phyloP scores from a whole-genome alignment of 2,797 vertebrate species.

The Bufotes viridis region DNA sequence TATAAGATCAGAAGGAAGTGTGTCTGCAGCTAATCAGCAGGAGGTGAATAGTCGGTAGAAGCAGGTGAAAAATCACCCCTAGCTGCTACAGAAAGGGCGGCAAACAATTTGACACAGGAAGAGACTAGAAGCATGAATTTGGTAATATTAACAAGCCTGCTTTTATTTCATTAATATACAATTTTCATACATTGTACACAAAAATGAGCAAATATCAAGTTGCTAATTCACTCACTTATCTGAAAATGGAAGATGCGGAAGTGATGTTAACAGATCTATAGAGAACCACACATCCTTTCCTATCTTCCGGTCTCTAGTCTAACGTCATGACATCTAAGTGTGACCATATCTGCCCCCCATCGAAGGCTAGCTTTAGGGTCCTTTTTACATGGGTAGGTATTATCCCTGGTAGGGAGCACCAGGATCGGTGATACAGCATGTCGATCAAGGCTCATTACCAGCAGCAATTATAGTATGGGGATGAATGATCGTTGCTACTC shows the following conservation, averaged over 20 bases:
- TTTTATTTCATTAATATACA: constrained; percentile 59
- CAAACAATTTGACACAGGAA: too few relatives aligned
- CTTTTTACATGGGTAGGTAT: too few relatives aligned
- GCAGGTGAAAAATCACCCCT: background rate
- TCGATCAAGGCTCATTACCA: too few relatives aligned
- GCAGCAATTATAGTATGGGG: too few relatives aligned
- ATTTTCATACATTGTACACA: constrained; percentile 54
- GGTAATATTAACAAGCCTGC: constrained; percentile 42
- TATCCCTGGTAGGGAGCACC: too few relatives aligned
- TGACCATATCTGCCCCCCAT: background rate
- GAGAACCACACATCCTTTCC: background rate
- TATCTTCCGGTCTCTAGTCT: background rate
- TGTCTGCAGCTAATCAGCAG: too few relatives aligned
- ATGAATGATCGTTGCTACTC: too few relatives aligned
- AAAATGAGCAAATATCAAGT: constrained; percentile 45
- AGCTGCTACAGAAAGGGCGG: background rate
- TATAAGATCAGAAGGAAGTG: too few relatives aligned
- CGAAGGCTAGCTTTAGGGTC: background rate
- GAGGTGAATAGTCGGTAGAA: too few relatives aligned
- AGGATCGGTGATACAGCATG: too few relatives aligned
- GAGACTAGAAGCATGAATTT: background rate
- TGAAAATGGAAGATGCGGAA: constrained; percentile 29
- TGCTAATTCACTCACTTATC: constrained; percentile 8
- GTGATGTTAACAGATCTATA: background rate
- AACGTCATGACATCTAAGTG: background rate